Evolutionary conservation across 2,797 vertebrate genomes (phyloP), one percentile per base, ranked within the genome.

Genomic region (Harpagifer antarcticus): DNA sequence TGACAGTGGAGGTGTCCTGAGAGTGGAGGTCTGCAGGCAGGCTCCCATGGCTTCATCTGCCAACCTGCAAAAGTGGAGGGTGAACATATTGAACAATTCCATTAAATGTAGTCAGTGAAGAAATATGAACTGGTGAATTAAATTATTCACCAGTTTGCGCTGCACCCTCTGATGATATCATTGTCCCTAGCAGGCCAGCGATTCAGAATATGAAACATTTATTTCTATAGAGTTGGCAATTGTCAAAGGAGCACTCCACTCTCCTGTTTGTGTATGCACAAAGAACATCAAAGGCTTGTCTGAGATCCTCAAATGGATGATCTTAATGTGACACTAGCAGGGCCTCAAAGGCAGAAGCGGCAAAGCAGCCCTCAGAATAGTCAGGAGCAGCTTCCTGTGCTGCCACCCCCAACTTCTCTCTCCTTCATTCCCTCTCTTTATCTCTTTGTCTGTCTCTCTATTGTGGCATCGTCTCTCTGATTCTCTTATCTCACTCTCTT

Each of bases 231-330:
- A 87, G 79, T 76, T 90, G 86, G 86, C 86, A 90, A 89, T 94
- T 89, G 90, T 91, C 90, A 91, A 86, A 92, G 93, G 92, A 89
- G 81, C 70, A 47, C 88, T 88, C 76, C 56, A 77, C 82, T 88
- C 87, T 84, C 69, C 86, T 91, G 87, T 92, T 93, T 94, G 92
- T 91, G 83, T 88, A 94, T 93, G 87, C 93, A 91, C 89, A 91
- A 89, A 93, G 90, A 94, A 90, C 91, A 92, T 94, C 91, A 94
- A 94, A 94, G 90, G 85, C 88, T 85, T 56, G 76, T 82, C 84
- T 92, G 83, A 78, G 85, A 92, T 92, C 88, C 87, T 92, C 87
- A 88, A 87, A 92, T 91, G 83, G 89, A 87, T 88, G 91, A 91
- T 93, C 91, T 89, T 93, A 92, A 92, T 92, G 87, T 91, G 90